Base-by-base conservation (phyloP, 2,888 invertebrate genomes). In the Plebejus argus region DNA sequence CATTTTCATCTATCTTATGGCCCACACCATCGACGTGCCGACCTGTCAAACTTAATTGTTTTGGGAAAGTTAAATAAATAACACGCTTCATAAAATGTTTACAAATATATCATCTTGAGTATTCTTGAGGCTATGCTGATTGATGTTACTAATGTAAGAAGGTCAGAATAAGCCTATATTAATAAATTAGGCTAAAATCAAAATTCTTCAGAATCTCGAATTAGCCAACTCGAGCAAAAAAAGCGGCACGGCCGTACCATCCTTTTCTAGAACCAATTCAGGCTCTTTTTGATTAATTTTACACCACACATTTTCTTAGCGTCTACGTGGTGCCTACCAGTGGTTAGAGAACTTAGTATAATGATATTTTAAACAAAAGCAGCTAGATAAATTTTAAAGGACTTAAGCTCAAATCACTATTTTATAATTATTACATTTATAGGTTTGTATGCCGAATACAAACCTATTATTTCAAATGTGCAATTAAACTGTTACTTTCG, bases 11-110 rank as follows among this genome's bases (percentile, higher is more conserved):
- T 28, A 15, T 33, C 66, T 20, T 23, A 15, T 23, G 66, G 1
- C 5, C 23, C 15, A 4, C 8, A 4, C 28, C 61, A 8, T 18
- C 66, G 15, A 15, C 15, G 1, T 66, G 28, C 18, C 28, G 15
- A 66, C 4, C 28, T 66, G 15, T 66, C 66, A 66, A 12, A 33
- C 23, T 66, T 66, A 66, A 66, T 66, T 66, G 66, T 66, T 66
- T 28, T 28, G 66, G 66, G 66, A 66, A 66, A 66, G 66, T 66
- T 66, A 6, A 61, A 61, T 61, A 66, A 66, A 28, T 66, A 66
- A 28, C 66, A 33, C 15, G 28, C 28, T 66, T 15, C 18, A 33
- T 61, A 61, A 10, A 61, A 66, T 66, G 18, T 66, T 66, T 66
- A 66, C 28, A 66, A 66, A 66, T 61, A 66, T 66, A 66, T 66